Conservation (phyloP, 1,140 invertebrate genomes). For the Drosophila chauvacae region DNA sequence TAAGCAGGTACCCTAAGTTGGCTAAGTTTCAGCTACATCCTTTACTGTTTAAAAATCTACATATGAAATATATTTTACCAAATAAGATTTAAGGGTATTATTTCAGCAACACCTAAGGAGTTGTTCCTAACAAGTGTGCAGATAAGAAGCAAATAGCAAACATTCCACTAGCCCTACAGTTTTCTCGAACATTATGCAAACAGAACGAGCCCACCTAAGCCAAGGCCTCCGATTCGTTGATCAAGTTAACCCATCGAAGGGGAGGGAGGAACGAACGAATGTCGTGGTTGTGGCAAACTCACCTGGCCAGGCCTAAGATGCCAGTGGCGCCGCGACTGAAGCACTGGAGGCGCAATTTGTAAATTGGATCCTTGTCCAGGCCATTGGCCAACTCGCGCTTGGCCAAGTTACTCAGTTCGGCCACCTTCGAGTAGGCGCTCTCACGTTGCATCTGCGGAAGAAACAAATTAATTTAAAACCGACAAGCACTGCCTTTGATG, state of each 20-base stretch:
- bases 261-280: background rate
- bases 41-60: background rate
- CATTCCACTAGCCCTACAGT: background rate
- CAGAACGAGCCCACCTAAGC: conserved; percentile 2
- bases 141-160: conserved; percentile 29
- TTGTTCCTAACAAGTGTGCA: background rate
- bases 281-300: conserved; percentile 40
- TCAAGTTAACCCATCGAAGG: conserved; percentile 13
- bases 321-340: conserved; percentile 93
- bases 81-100: background rate
- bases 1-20: background rate
- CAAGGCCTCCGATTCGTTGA: background rate
- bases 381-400: conserved; percentile 86
- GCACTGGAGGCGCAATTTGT: conserved; percentile 93
- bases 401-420: conserved; percentile 91
- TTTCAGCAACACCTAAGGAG: too few relatives aligned
- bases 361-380: conserved; percentile 90
- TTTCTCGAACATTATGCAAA: conserved; percentile 20
- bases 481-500: background rate
- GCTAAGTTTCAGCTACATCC: background rate
- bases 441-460: conserved; percentile 87
- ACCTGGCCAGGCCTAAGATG: conserved; percentile 93
- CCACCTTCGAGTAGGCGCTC: conserved; percentile 90
- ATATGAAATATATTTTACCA: too few relatives aligned
- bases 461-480: background rate